These are phyloP conservation scores for Agelaius tricolor DNA, from an alignment of 2,113 vertebrate genomes.

Conservation along the genomic window DNA sequence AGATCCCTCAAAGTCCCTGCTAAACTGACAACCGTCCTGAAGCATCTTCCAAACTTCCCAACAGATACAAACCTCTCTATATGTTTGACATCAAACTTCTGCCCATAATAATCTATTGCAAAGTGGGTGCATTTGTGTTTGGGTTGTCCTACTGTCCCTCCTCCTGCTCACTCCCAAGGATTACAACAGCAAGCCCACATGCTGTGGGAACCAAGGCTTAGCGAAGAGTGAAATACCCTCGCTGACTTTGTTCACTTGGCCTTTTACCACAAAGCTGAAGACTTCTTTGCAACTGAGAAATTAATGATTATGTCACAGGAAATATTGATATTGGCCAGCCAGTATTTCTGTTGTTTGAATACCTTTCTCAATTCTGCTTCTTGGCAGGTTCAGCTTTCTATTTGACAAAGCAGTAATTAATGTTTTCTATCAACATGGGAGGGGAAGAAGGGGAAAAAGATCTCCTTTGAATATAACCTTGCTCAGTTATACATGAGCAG, in stretches of 20 bases:
- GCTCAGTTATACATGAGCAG: not conserved
- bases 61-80: not conserved
- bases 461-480: not conserved
- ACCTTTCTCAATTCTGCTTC: not conserved
- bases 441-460: not conserved
- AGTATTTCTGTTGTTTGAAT: not conserved
- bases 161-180: fast-evolving
- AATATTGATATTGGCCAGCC: not conserved
- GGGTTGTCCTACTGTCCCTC: no score
- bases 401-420: not conserved
- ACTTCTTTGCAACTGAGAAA: not conserved
- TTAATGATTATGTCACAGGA: not conserved
- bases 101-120: not conserved
- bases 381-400: not conserved
- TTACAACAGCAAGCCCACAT: not conserved
- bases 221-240: not conserved
- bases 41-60: not conserved
- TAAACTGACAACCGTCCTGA: not conserved
- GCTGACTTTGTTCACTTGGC: fast-evolving
- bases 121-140: not conserved
- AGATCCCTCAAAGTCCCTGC: not conserved
- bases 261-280: not conserved
- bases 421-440: not conserved
- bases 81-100: not conserved
- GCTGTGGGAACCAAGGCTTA: not conserved